phyloP scores from a whole-genome alignment of 1,140 invertebrate species.

The Diorhabda elongata region DNA sequence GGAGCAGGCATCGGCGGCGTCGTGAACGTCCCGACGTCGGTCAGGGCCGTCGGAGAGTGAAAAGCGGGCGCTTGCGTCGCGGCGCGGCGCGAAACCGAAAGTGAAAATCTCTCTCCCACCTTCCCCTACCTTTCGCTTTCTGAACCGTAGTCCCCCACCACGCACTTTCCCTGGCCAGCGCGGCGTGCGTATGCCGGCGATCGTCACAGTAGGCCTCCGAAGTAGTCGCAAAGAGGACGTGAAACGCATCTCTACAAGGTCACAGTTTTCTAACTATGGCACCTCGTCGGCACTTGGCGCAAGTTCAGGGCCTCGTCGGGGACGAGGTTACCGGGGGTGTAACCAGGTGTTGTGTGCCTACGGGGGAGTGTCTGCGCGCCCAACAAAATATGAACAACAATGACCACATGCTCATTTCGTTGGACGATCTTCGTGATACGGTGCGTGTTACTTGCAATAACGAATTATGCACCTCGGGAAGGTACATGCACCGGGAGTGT shows the following conservation, averaged over 20 bases:
- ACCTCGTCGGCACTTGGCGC: constrained; percentile 42
- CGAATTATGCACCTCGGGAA: constrained; percentile 78
- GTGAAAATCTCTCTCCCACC: constrained; percentile 42
- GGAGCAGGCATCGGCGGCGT: constrained; percentile 10
- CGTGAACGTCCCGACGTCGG: constrained; percentile 27
- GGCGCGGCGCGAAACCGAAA: constrained; percentile 42
- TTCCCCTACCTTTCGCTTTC: constrained; percentile 47
- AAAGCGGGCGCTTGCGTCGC: constrained; percentile 40
- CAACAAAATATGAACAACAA: constrained; percentile 46
- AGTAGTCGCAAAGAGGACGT: constrained; percentile 41
- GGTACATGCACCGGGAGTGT: constrained; percentile 93
- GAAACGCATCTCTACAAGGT: constrained; percentile 15
- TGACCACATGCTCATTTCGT: constrained; percentile 59
- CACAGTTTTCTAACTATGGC: constrained; percentile 31
- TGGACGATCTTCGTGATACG: constrained; percentile 71
- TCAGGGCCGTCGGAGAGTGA: constrained; percentile 40
- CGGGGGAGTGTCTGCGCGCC: constrained; percentile 69
- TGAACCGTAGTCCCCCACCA: constrained; percentile 29
- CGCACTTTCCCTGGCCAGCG: constrained; percentile 37
- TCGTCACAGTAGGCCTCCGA: constrained; percentile 43
- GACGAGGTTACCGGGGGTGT: constrained; percentile 46
- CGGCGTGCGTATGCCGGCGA: constrained; percentile 21
- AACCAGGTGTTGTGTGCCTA: constrained; percentile 76
- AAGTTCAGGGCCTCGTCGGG: constrained; percentile 43
- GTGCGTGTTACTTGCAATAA: constrained; percentile 94